Evolutionary conservation across 1,140 invertebrate genomes (phyloP), one percentile per base, ranked within the genome.

Genomic region (Drosophila prosaltans): DNA sequence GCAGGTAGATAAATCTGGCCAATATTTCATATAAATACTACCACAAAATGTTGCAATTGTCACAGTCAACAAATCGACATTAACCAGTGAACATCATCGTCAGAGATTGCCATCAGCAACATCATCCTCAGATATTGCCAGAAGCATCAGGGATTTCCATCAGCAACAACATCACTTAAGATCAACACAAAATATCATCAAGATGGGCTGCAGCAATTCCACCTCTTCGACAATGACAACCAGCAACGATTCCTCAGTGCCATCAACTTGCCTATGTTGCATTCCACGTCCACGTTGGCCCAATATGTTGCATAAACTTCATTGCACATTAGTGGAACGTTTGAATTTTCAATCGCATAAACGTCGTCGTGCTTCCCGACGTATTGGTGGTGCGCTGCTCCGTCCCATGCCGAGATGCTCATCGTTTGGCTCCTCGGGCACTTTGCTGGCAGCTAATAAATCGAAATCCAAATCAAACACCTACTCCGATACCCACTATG

Each of bases 351-450:
- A 59, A 24, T 21, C 43, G 3, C 39, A 51, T 9, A 85, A 89
- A 36, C 78, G 41, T 10, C 64, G 55, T 10, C 10, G 65, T 24
- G 62, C 21, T 10, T 55, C n/a, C 32, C 43, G 40, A 5, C 30
- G 32, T 39, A 58, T 54, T 24, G 54, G 48, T 16, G 45, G 21
- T 9, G 41, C 65, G 0, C 55, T 81, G 0, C 43, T 81, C 10
- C 81, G 85, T 2, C 86, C 85, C 54, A 90, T 90, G 85, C 85
- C 85, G 0, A 63, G 85, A 2, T 89, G 85, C 70, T 81, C 78
- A 5, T 89, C 85, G 10, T 89, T 74, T 1, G 85, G 84, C 26
- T 90, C 86, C 60, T 66, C 60, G 26, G 74, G 74, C 69, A 85
- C 65, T 0, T 39, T 88, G 30, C 43, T 89, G 48, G 79, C 85